Base-by-base conservation (phyloP, 1,140 invertebrate species). In the Paracyclopina nana region DNA sequence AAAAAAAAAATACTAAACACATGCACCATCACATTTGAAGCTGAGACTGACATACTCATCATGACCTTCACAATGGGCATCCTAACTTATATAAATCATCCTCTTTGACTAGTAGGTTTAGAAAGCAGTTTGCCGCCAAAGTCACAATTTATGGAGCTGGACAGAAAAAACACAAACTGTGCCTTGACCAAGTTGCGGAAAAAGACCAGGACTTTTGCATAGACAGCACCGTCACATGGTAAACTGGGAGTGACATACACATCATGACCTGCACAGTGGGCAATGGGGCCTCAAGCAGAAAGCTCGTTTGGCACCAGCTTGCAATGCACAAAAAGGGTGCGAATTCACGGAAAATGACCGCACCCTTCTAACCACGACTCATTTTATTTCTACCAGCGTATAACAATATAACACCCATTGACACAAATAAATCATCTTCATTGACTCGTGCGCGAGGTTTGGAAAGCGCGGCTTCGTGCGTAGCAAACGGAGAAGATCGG, bases 131-230 rank as follows among this genome's bases (percentile, higher is more conserved):
- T n/a, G 34, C 20, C 34, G 20, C 34, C 4, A 38, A n/a, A 5
- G 34, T 38, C 34, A 38, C 34, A 5, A n/a, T n/a, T n/a, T n/a
- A n/a, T 38, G 14, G 34, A 38, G 34, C n/a, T n/a, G n/a, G 34
- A 38, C 9, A n/a, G 4, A 16, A 38, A 5, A 20, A 38, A 5
- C 14, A 38, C n/a, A 20, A 16, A 16, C 8, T 38, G 34, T n/a
- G 14, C n/a, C 14, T 38, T n/a, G 34, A 38, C 34, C 34, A 38
- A 20, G 20, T 38, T 8, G 34, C 34, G 2, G 34, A 38, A 20
- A n/a, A 38, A 38, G 34, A 38, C 34, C 34, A 38, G 20, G 20
- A 20, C 14, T 20, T 16, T 20, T 16, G 20, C 34, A 38, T 16
- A 5, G 14, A n/a, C 9, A 16, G n/a, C 34, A 38, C 34, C n/a